These are phyloP conservation scores for Antrozous pallidus DNA, from an alignment of 2,797 vertebrate species.

Conservation along the genomic window DNA sequence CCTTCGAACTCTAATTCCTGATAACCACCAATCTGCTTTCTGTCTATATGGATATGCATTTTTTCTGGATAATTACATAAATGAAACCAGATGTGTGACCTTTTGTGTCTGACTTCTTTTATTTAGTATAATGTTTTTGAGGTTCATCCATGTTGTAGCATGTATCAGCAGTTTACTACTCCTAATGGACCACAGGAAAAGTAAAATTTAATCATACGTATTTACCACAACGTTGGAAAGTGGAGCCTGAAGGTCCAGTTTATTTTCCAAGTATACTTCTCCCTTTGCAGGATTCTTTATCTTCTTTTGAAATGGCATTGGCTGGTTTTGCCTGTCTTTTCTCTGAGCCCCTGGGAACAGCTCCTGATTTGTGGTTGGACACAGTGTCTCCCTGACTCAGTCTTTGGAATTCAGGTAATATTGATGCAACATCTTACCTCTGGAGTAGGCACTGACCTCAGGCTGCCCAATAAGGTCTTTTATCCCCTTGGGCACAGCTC, in stretches of 20 bases:
- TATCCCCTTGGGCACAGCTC: neutral
- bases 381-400: neutral
- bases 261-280: neutral
- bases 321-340: neutral
- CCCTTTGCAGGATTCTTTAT: neutral
- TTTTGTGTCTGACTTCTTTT: neutral
- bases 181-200: neutral
- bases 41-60: neutral
- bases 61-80: conserved; percentile 1
- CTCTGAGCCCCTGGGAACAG: neutral
- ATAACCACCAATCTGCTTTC: neutral
- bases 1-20: neutral
- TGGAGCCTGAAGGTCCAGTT: neutral
- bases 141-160: neutral
- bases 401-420: neutral
- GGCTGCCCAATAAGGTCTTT: neutral
- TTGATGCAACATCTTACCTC: neutral
- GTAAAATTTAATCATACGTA: neutral
- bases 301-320: neutral
- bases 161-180: neutral
- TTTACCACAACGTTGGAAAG: neutral
- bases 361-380: neutral
- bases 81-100: neutral
- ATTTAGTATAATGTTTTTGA: neutral
- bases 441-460: neutral